Percentiles rank a stretch among this genome's conserved stretches.
Evolutionary conservation across 2,113 vertebrate genomes (phyloP).

Genomic region (Brachionichthys hirsutus): DNA sequence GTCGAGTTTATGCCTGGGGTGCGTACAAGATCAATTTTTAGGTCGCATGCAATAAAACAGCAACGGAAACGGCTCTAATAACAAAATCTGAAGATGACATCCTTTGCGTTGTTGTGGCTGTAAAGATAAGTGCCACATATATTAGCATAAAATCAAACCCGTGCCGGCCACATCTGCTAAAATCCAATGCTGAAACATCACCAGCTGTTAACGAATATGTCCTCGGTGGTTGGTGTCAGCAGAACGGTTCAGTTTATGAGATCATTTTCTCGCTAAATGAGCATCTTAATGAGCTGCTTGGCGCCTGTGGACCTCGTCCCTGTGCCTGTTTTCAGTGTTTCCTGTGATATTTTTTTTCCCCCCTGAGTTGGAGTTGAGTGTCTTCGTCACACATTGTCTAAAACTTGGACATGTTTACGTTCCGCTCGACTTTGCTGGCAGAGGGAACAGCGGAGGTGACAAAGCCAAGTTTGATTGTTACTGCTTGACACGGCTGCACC

Average conservation of each 20-base stretch:
- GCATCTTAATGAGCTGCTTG: slow-evolving; percentile 64
- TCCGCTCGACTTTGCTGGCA: slow-evolving; percentile 49
- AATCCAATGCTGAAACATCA: slow-evolving; percentile 51
- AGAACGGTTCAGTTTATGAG: slow-evolving; percentile 61
- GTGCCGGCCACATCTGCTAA: slow-evolving; percentile 37
- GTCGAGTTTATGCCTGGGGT: slow-evolving; percentile 95
- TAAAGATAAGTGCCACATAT: slow-evolving; percentile 3
- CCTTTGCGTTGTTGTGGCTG: slow-evolving; percentile 4
- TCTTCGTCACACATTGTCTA: slow-evolving; percentile 75
- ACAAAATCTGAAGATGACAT: neutral
- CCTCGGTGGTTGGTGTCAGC: slow-evolving; percentile 55
- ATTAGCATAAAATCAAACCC: slow-evolving; percentile 29
- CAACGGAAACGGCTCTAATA: neutral
- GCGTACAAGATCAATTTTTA: slow-evolving; percentile 40
- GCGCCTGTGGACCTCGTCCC: slow-evolving; percentile 44
- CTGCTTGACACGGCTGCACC: slow-evolving; percentile 24
- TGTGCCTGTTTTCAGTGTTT: slow-evolving; percentile 50
- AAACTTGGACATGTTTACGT: slow-evolving; percentile 65
- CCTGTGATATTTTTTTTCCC: slow-evolving; percentile 23
- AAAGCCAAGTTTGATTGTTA: slow-evolving; percentile 46
- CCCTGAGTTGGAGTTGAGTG: slow-evolving; percentile 32
- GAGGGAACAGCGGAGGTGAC: slow-evolving; percentile 23
- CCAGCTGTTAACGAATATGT: slow-evolving; percentile 44
- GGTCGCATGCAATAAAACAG: neutral
- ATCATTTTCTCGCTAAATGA: slow-evolving; percentile 62